Evolutionary conservation across 2,113 vertebrate genomes (phyloP), one percentile per base, ranked within the genome.

Genomic region (Ranitomeya variabilis): DNA sequence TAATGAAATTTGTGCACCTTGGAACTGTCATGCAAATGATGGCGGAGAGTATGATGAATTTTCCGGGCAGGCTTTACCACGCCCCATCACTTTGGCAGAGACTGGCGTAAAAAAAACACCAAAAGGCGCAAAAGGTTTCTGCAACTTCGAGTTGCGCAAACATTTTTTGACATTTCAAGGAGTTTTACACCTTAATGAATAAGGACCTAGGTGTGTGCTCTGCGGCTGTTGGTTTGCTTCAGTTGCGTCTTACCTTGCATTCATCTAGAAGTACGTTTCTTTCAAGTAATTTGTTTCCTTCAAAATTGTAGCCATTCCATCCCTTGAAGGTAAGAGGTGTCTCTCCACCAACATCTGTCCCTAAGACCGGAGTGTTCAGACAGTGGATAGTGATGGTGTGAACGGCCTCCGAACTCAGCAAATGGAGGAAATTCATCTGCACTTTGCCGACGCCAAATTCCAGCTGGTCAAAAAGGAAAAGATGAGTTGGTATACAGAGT

Each of bases 341-440:
- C 91, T 92, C 90, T 9, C 18, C 73, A 59, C 85, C 92, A 84
- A 89, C 91, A 67, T 80, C 90, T 79, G 90, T 87, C 71, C 90
- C 92, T 93, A 92, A 92, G 18, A 89, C 78, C 0, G 95, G 93
- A 4, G 94, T 92, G 71, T 94, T 96, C 31, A 96, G 95, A 91
- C 98, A 99, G 90, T 98, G 97, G 87, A 99, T 90, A 7, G 96
- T 97, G 92, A 99, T 94, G 91, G 91, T 93, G 54, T 99, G 99
- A 83, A 93, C 96, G 90, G 97, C 98, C 92, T 97, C 96, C n/a
- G 94, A 94, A 91, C 98, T 99, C 94, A 99, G 92, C 86, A 99
- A 94, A 91, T 99, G 98, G 91, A 99, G 96, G 91, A 99, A 99
- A 92, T 99, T 99, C 97, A 99, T 99, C 94, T 99, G 98, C 88